Conservation (phyloP, 2,888 invertebrate species). For the Drosophila nigricruria region DNA sequence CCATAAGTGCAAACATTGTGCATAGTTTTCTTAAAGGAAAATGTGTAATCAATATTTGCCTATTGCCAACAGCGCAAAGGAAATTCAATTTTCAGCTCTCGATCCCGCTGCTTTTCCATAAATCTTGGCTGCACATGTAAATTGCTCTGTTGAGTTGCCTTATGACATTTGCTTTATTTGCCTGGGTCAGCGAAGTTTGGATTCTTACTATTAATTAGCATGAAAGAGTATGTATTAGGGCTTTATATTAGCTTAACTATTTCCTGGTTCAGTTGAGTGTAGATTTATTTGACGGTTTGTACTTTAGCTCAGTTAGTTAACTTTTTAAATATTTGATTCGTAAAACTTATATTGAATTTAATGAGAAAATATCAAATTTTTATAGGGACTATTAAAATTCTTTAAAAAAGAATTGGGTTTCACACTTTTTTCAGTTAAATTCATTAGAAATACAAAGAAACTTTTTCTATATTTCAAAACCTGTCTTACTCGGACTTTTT, state of each 20-base stretch:
- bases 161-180: conserved; percentile 6
- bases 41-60: conserved; percentile 30
- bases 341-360: no score
- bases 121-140: background rate
- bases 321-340: no score
- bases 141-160: background rate
- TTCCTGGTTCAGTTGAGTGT: background rate
- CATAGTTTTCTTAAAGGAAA: conserved; percentile 16
- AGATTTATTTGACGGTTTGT: background rate
- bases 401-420: no score
- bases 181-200: background rate
- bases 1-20: conserved; percentile 21
- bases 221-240: background rate
- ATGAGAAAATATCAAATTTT: no score
- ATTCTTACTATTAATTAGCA: background rate
- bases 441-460: no score
- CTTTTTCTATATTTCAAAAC: no score
- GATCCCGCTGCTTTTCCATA: conserved; percentile 6
- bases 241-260: background rate
- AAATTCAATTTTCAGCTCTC: conserved; percentile 23
- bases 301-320: background rate
- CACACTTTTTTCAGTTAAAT: background rate
- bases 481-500: no score
- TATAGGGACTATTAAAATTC: no score
- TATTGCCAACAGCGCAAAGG: conserved; percentile 12